These are phyloP conservation scores for Thymelicus sylvestris DNA, from an alignment of 2,888 invertebrate species.

Conservation along the genomic window DNA sequence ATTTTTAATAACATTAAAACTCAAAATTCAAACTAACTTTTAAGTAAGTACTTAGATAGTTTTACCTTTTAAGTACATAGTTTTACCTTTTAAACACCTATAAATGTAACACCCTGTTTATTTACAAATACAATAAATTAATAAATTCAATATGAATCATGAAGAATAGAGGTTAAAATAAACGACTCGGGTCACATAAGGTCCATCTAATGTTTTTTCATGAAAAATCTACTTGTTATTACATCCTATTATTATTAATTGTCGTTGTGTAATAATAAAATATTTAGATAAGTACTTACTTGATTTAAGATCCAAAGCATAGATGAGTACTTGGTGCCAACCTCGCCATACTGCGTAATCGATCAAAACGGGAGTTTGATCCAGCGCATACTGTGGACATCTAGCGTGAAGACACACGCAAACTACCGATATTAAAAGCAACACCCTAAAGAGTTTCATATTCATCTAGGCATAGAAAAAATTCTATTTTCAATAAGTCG, in stretches of 20 bases:
- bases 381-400: slow-evolving; percentile 54
- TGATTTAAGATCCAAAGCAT: slow-evolving; percentile 64
- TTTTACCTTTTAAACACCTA: no score
- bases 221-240: no score
- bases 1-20: no score
- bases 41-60: no score
- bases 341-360: slow-evolving; percentile 83
- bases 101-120: no score
- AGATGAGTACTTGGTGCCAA: slow-evolving; percentile 81
- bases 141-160: no score
- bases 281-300: slow-evolving; percentile 53
- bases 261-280: no score
- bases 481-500: no score
- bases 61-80: no score
- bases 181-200: background rate
- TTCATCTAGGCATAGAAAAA: background rate
- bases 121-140: no score
- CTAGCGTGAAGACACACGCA: slow-evolving; percentile 26
- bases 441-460: background rate
- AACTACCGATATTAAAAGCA: background rate
- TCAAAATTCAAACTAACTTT: no score
- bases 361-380: slow-evolving; percentile 72
- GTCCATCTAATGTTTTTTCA: background rate
- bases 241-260: no score
- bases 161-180: background rate